Evolutionary conservation across 2,113 vertebrate species (phyloP), one percentile per base, ranked within the genome.

Genomic region (Hippolais icterina): DNA sequence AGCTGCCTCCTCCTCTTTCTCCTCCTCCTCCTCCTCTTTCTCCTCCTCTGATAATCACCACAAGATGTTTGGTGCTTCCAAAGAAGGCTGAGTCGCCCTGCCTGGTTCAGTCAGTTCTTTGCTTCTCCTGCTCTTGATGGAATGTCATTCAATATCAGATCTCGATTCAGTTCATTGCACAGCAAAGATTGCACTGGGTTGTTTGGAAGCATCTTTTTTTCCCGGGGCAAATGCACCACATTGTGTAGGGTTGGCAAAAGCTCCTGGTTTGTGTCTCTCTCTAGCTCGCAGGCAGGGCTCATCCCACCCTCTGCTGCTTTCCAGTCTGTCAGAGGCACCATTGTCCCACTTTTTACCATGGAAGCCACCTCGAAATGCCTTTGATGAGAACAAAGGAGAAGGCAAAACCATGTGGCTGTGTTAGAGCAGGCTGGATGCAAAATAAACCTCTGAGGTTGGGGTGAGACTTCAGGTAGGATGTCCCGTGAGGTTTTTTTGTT

Each of bases 121-220:
- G 63, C 66, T 70, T 70, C 64, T 87, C 59, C 15, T 75, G 71
- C 83, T 87, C 23, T 78, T 78, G 83, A 68, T 83, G 80, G 60
- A 92, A 89, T 94, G 94, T 94, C 94, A 82, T 93, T 92, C 83
- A 57, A 15, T 35, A 95, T 94, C 92, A 96, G 52, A 44, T 92
- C 76, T 83, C 31, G 49, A 24, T 89, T 78, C 88, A 69, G 92
- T 93, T 96, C 96, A 92, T 2, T 84, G 96, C 96, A 87, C 96
- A 92, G 28, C 90, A 84, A 49, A 90, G 76, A 96, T 78, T 83
- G 59, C 56, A 63, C 47, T 70, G 13, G 46, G 42, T 31, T 93
- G 68, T 82, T 95, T 89, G 3, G 12, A 89, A 96, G 44, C 92
- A 90, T 94, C 93, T 94, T 88, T 96, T 89, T 94, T 74, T 83